Percentiles rank a stretch among this genome's conserved stretches.
Conservation (phyloP, 2,888 invertebrate genomes). For the Cacoxenus indagator region DNA sequence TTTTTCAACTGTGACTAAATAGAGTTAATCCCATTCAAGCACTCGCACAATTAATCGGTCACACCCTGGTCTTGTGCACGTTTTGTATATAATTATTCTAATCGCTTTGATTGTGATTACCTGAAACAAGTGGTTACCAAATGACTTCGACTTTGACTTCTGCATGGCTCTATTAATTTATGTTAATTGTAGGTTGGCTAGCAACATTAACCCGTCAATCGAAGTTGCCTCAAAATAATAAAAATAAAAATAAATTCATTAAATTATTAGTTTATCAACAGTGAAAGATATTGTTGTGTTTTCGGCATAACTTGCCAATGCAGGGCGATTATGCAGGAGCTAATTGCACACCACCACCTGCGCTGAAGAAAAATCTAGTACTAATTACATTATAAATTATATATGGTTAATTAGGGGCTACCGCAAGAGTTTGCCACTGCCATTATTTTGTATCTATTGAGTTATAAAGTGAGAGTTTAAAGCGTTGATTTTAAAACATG, state of each 20-base stretch:
- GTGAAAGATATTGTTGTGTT: background rate
- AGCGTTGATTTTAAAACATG: too few relatives aligned
- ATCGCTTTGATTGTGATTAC: background rate
- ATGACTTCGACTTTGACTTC: background rate
- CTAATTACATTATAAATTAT: conserved; percentile 7
- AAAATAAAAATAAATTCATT: background rate
- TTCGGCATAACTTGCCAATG: conserved; percentile 3
- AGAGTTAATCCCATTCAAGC: too few relatives aligned
- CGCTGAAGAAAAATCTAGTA: conserved; percentile 11
- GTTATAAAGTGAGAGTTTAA: too few relatives aligned
- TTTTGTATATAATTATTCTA: background rate
- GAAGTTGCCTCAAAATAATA: background rate
- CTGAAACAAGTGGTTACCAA: background rate
- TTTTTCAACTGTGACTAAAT: too few relatives aligned
- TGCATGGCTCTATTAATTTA: background rate
- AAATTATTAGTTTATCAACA: background rate
- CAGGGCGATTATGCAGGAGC: conserved; percentile 58
- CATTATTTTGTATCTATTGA: too few relatives aligned
- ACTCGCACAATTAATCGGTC: too few relatives aligned
- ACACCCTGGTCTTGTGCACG: background rate
- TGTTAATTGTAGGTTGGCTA: background rate
- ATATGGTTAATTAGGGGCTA: conserved; percentile 3
- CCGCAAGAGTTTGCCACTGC: background rate
- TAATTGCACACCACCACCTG: conserved; percentile 45
- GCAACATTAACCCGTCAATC: conserved; percentile 1